Evolutionary conservation across 2,113 vertebrate species (phyloP).

Genomic region (Tenrec ecaudatus): DNA sequence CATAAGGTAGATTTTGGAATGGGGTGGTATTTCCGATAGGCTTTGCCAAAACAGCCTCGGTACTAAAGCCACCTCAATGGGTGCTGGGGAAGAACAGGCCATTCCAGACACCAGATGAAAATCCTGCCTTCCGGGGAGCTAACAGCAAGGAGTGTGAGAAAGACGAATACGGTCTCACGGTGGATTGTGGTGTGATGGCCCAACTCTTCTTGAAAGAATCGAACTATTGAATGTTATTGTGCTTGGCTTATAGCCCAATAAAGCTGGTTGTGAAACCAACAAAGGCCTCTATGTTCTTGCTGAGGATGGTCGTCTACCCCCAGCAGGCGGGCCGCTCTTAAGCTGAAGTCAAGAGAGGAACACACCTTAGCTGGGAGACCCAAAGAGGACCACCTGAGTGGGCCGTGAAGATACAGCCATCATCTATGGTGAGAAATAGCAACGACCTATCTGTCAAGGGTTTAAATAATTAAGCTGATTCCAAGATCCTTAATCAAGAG

Average conservation of each 20-base stretch:
- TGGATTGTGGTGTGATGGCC: too few relatives aligned
- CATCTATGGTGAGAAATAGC: neutral
- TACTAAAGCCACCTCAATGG: neutral
- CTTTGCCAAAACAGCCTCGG: constrained; percentile 49
- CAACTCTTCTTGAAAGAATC: too few relatives aligned
- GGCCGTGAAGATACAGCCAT: neutral
- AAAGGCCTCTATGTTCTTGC: too few relatives aligned
- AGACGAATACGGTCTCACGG: too few relatives aligned
- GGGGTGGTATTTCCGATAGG: neutral
- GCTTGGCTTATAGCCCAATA: too few relatives aligned
- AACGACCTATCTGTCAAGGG: neutral
- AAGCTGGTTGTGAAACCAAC: too few relatives aligned
- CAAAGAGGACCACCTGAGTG: neutral
- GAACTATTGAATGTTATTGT: too few relatives aligned
- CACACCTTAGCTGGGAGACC: neutral
- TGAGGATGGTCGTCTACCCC: neutral
- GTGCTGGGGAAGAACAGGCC: too few relatives aligned
- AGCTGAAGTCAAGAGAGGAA: neutral
- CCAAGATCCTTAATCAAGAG: too few relatives aligned
- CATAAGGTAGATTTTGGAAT: neutral
- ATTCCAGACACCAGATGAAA: neutral
- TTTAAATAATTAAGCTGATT: neutral
- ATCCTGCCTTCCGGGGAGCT: neutral
- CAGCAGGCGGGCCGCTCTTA: accelerated
- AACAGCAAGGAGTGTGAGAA: too few relatives aligned